Evolutionary conservation across 2,888 invertebrate species (phyloP).

Genomic region (Nemotelus pantherinus): DNA sequence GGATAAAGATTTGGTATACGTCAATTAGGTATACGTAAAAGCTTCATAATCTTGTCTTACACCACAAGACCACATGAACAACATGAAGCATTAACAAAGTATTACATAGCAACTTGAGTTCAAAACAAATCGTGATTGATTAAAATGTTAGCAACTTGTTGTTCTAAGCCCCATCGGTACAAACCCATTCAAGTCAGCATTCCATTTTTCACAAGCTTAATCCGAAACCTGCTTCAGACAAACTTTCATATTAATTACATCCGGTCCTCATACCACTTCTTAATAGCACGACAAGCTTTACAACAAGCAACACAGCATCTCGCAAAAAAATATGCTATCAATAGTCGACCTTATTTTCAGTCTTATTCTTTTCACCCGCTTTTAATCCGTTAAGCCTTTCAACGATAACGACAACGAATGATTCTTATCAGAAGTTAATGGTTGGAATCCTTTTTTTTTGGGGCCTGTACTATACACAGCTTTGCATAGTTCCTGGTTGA

Average conservation of each 20-base stretch:
- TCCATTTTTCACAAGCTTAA: too few relatives aligned
- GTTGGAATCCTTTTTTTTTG: conserved; percentile 23
- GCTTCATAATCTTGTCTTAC: too few relatives aligned
- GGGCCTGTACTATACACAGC: conserved; percentile 16
- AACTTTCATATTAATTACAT: conserved; percentile 12
- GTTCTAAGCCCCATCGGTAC: too few relatives aligned
- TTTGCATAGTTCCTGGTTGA: not conserved
- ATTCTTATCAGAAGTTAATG: conserved; percentile 39
- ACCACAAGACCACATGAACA: too few relatives aligned
- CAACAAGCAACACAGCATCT: not conserved
- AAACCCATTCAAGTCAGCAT: too few relatives aligned
- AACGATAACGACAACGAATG: conserved; percentile 11
- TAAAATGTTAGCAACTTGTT: too few relatives aligned
- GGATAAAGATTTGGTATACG: too few relatives aligned
- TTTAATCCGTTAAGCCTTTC: conserved; percentile 14
- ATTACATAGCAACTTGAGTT: too few relatives aligned
- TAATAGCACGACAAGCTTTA: not conserved
- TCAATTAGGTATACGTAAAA: too few relatives aligned
- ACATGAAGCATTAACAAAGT: too few relatives aligned
- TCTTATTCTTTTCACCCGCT: not conserved
- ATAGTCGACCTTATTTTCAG: not conserved
- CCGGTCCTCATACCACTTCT: not conserved
- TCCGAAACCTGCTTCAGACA: not conserved
- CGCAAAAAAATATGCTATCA: conserved; percentile 6
- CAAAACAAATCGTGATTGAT: too few relatives aligned